Percentiles rank a stretch among this genome's conserved stretches.
Conservation (phyloP, 1,140 invertebrate genomes). For the Hylaeus anthracinus region DNA sequence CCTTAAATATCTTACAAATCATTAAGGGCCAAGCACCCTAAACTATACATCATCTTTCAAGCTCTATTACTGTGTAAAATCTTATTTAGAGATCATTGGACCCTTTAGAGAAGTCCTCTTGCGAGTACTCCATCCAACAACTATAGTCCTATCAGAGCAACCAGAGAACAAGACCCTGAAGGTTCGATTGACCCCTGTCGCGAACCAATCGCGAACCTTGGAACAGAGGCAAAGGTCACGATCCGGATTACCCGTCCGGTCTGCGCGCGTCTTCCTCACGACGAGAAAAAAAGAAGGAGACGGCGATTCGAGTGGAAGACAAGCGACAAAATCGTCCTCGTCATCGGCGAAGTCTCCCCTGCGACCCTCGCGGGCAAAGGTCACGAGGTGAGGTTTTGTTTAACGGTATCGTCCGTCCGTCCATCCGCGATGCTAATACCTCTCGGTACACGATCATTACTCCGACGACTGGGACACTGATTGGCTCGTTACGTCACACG, state of each 20-base stretch:
- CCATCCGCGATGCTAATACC: slow-evolving; percentile 76
- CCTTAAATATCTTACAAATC: too few species aligned
- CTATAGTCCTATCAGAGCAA: too few species aligned
- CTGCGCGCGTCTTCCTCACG: neutral
- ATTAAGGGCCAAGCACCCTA: too few species aligned
- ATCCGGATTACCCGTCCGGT: slow-evolving; percentile 40
- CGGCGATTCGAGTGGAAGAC: slow-evolving; percentile 36
- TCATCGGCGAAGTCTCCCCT: slow-evolving; percentile 46
- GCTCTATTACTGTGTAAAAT: too few species aligned
- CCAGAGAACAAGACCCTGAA: neutral
- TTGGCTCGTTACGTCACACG: slow-evolving; percentile 78
- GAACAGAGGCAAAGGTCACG: slow-evolving; percentile 45
- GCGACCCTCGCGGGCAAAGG: slow-evolving; percentile 65
- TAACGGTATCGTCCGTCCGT: slow-evolving; percentile 73
- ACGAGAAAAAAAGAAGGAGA: slow-evolving; percentile 6
- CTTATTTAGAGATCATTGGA: too few species aligned
- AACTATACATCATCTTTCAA: too few species aligned
- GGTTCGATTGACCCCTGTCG: neutral
- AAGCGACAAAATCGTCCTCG: slow-evolving; percentile 63
- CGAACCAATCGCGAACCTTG: neutral
- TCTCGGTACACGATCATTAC: slow-evolving; percentile 76
- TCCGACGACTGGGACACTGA: slow-evolving; percentile 72
- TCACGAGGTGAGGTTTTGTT: slow-evolving; percentile 76
- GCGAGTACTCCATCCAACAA: too few species aligned
- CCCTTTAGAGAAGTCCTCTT: too few species aligned